Base-by-base conservation (phyloP, 2,113 vertebrate species). In the Tichodroma muraria region DNA sequence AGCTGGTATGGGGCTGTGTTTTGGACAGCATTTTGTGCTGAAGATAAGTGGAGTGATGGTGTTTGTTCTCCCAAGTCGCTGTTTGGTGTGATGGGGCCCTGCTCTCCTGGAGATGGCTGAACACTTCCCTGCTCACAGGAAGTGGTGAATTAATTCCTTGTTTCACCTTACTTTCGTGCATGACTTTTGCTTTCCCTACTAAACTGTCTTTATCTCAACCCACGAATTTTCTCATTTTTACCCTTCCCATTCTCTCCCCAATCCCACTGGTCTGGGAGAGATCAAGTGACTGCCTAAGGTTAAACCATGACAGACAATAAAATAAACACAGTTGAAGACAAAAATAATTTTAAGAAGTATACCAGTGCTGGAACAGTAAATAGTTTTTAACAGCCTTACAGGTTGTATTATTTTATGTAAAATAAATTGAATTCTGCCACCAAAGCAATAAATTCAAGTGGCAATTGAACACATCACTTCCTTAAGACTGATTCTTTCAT, bases 211-310 rank as follows among this genome's bases (percentile, higher is more conserved):
- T 35, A 54, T 14, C 18, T 89, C 54, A 76, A 16, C 10, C 31
- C 17, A 33, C 0, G 0, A 37, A 9, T 56, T 81, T 37, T 76
- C 63, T 19, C 18, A 33, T 8, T 76, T 76, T 35, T 20, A 69
- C 35, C 4, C 15, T 82, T 69, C 47, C 15, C 25, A 53, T 47
- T 53, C 30, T 38, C 70, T 82, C 25, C 30, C 70, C 1, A 0
- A 1, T 49, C 25, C 31, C 9, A 13, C 17, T 42, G 4, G 4
- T n/a, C 8, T 7, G 14, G 25, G 14, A 53, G 21, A 27, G 11
- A 69, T 6, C 2, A 3, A 47, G 31, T 0, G 0, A 16, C 10
- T 61, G 12, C 42, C 63, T 54, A 21, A 40, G 12, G 12, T 69
- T 61, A 69, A 82, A 69, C 42, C 47, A 69, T 27, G 22, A 69